A percentile compares a stretch with the other conserved stretches of the same genome.
Conservation (phyloP, 92 coral and sea anemone genomes). For the Palythoa heliodiscus region DNA sequence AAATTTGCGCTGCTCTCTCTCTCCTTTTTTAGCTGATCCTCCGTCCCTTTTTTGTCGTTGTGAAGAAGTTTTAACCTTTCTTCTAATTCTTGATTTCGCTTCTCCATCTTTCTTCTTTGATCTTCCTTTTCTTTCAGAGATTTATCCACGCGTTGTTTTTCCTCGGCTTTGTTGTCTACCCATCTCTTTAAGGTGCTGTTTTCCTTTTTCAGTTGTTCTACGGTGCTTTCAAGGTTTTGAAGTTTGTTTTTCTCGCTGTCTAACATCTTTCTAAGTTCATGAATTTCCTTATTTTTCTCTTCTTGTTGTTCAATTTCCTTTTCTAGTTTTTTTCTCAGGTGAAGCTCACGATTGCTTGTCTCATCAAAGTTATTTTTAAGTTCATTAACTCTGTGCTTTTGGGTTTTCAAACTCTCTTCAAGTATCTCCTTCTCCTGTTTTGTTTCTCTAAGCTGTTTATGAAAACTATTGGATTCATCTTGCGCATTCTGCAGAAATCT, state of each 20-base stretch:
- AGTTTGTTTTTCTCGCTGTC: conserved; percentile 9
- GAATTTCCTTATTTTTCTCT: neutral
- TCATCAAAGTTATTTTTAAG: conserved; percentile 11
- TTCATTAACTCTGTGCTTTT: neutral
- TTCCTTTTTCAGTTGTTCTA: conserved; percentile 31
- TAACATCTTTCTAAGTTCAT: neutral
- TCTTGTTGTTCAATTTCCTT: neutral
- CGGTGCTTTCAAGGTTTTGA: conserved; percentile 15
- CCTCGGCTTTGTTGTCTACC: conserved; percentile 39
- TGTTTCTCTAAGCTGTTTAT: neutral
- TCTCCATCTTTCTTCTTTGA: conserved; percentile 43
- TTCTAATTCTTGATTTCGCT: conserved; percentile 44
- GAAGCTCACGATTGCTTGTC: conserved; percentile 32
- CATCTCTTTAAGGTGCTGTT: conserved; percentile 36
- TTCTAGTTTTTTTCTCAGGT: conserved; percentile 21
- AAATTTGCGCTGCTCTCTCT: conserved; percentile 55
- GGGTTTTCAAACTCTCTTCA: conserved; percentile 7
- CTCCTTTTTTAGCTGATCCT: conserved; percentile 53
- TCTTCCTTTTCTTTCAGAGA: conserved; percentile 48
- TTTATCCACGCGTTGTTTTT: conserved; percentile 38
- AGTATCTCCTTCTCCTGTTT: conserved; percentile 8
- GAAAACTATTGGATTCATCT: neutral
- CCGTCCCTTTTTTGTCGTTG: conserved; percentile 24
- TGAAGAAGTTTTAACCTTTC: conserved; percentile 33
- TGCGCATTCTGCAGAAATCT: conserved; percentile 1